Evolutionary conservation across 2,113 vertebrate species (phyloP).

Genomic region (Ceyx cyanopectus): DNA sequence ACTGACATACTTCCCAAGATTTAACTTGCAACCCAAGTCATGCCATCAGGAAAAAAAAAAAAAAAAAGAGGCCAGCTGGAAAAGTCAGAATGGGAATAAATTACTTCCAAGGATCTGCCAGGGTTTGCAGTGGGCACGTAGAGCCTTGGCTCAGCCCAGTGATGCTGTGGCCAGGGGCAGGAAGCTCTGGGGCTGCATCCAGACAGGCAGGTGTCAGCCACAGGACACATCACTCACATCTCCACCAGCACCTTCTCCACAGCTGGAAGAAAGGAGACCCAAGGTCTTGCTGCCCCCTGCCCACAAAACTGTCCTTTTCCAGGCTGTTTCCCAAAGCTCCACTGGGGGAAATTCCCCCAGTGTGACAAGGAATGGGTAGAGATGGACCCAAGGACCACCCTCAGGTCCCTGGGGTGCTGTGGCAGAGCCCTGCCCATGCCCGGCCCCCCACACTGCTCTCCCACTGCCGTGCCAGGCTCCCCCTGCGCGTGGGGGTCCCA

Average conservation of each 20-base stretch:
- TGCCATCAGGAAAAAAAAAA: not conserved
- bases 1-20: constrained; percentile 71
- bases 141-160: not conserved
- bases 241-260: not conserved
- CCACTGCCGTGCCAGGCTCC: not conserved
- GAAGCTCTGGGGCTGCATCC: not conserved
- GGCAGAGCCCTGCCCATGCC: not conserved
- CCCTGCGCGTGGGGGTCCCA: not conserved
- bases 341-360: fast-evolving
- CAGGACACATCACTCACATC: fast-evolving
- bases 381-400: fast-evolving
- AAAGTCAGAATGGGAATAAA: not conserved
- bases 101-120: not conserved
- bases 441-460: fast-evolving
- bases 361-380: not conserved
- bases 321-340: not conserved
- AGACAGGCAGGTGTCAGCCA: fast-evolving
- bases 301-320: not conserved
- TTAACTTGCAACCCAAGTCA: constrained; percentile 62
- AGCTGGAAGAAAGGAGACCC: not conserved
- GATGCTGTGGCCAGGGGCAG: fast-evolving
- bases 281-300: not conserved
- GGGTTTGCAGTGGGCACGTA: not conserved
- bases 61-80: not conserved
- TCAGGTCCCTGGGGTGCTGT: fast-evolving